Evolutionary conservation across 1,140 invertebrate species (phyloP), one percentile per base, ranked within the genome.

Genomic region (Ridgeia piscesae): DNA sequence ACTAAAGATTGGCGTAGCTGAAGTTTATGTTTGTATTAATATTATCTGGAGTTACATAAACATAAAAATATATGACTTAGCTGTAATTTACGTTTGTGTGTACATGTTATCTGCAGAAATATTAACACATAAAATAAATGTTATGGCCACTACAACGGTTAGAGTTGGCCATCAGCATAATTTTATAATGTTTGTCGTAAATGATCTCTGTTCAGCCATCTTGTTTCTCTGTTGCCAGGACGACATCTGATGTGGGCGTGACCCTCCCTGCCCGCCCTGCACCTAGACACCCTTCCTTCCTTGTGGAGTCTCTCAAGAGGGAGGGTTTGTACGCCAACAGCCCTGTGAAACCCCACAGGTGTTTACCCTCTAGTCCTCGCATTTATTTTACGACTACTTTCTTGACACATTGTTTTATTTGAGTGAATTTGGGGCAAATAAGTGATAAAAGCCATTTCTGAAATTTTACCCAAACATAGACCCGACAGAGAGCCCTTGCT

Each of bases 241-340:
- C 11, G 42, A 42, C 17, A 21, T 77, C 8, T 77, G 58, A 77
- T 77, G 58, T 77, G 27, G 14, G 17, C 58, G 58, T 77, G 27
- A 4, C 58, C 58, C 58, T 77, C 11, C 58, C 58, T 27, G 6
- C 58, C 58, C 89, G 89, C 35, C 34, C 89, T 14, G 21, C 89
- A 2, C 89, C 89, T 14, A 90, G 89, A 90, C 33, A 90, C 17
- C 89, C 89, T 14, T 34, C 33, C 34, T 90, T 90, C 89, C 35
- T 90, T 17, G 17, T 90, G 14, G 89, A 90, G 89, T 90, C 89
- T 14, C 89, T 90, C 34, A 90, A 27, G 89, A 34, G 89, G 17
- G 89, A 90, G 21, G 89, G 89, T 2, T n/a, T 90, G 33, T 90
- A 90, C 35, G 58, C 58, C 58, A 8, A 31, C 17, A 77, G 27